These are phyloP conservation scores for Microctonus hyperodae DNA, from an alignment of 2,888 invertebrate genomes.

Conservation along the genomic window DNA sequence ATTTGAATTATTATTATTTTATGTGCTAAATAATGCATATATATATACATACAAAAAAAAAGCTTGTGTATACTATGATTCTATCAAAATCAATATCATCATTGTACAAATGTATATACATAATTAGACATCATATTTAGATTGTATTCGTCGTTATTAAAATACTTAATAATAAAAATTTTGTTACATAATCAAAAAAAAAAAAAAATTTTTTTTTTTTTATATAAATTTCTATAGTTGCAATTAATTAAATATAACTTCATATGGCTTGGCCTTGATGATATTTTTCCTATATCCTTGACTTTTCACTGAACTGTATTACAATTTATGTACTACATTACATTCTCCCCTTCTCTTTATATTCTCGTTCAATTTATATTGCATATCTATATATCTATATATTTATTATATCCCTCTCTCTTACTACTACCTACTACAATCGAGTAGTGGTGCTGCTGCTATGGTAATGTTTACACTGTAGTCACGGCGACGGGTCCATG, in stretches of 20 bases:
- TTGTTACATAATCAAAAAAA: constrained; percentile 10
- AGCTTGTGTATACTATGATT: neutral
- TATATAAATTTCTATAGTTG: neutral
- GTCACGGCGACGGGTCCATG: constrained; percentile 54
- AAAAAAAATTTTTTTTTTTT: neutral
- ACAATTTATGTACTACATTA: neutral
- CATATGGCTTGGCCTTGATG: neutral
- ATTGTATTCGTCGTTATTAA: constrained; percentile 17
- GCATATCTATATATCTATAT: neutral
- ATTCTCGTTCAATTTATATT: neutral
- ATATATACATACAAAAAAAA: too few relatives aligned
- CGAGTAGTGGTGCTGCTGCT: constrained; percentile 23
- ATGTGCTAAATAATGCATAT: too few relatives aligned
- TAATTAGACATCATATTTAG: constrained; percentile 46
- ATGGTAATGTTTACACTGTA: constrained; percentile 56
- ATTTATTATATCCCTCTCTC: neutral
- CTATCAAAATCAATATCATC: neutral
- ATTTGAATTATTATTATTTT: too few relatives aligned
- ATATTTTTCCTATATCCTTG: neutral
- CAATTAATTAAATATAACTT: neutral
- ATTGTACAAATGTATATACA: constrained; percentile 60
- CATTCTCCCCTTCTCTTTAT: neutral
- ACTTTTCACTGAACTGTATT: neutral
- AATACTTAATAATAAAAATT: constrained; percentile 20
- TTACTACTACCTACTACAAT: neutral